Percentiles rank a stretch among this genome's conserved stretches.
phyloP scores from a whole-genome alignment of 2,113 vertebrate species.

The Brachyhypopomus gauderio region DNA sequence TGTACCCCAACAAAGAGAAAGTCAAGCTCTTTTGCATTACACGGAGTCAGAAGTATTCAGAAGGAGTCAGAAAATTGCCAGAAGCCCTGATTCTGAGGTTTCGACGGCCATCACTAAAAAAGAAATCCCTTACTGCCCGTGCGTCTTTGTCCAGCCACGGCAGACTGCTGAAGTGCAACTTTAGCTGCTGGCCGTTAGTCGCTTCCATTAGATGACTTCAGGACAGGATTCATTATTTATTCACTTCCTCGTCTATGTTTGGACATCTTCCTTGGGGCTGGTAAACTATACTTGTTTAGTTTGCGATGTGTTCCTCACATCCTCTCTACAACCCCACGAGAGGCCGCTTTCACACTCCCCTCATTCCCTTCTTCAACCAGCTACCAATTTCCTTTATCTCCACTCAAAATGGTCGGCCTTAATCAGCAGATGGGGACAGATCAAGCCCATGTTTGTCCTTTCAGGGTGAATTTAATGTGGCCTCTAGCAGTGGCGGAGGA shows the following conservation, averaged over 20 bases:
- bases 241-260: conserved; percentile 61
- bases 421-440: conserved; percentile 39
- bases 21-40: neutral
- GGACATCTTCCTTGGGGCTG: conserved; percentile 54
- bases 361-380: conserved; percentile 4
- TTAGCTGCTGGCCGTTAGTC: neutral
- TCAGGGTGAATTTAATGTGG: neutral
- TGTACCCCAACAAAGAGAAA: neutral
- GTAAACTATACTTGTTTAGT: conserved; percentile 50
- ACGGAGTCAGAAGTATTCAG: too few relatives aligned
- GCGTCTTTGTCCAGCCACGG: conserved; percentile 24
- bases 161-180: conserved; percentile 42
- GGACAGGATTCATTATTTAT: conserved; percentile 72
- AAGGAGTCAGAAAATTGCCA: conserved; percentile 1
- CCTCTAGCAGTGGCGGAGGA: conserved; percentile 14
- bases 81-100: conserved; percentile 15
- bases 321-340: neutral
- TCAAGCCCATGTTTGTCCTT: neutral
- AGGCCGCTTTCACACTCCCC: neutral
- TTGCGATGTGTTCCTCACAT: conserved; percentile 20
- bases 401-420: neutral
- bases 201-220: conserved; percentile 62
- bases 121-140: conserved; percentile 11
- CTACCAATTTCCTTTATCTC: conserved; percentile 24
- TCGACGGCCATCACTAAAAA: conserved; percentile 21